Evolutionary conservation across 2,113 vertebrate genomes (phyloP).

Genomic region (Gasterosteus nipponicus): DNA sequence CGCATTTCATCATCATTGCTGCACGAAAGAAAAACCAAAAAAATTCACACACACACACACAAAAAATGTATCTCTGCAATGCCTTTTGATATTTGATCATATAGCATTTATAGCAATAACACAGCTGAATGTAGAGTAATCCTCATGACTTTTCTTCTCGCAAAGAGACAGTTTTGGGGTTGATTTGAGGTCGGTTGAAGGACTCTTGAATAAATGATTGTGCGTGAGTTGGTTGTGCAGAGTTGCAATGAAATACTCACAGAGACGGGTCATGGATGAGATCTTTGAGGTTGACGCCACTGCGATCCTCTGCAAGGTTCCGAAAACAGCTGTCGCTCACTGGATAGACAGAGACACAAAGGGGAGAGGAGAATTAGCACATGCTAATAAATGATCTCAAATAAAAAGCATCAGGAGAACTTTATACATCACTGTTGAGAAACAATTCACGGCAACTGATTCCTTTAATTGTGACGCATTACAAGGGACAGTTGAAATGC

Average conservation of each 20-base stretch:
- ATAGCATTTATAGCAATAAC: background rate
- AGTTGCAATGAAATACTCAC: conserved; percentile 83
- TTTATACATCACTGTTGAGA: background rate
- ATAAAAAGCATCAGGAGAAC: background rate
- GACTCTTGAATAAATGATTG: background rate
- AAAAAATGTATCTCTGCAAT: background rate
- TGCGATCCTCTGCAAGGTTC: conserved; percentile 98
- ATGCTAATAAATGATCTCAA: background rate
- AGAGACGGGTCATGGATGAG: conserved; percentile 98
- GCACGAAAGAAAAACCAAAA: background rate
- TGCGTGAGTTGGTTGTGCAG: background rate
- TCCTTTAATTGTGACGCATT: background rate
- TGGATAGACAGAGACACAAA: conserved; percentile 69
- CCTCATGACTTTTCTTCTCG: background rate
- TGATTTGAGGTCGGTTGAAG: conserved; percentile 21
- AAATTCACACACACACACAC: background rate
- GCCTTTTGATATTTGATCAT: background rate
- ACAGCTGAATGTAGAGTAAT: background rate
- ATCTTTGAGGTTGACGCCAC: conserved; percentile 99
- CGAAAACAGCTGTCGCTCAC: conserved; percentile 99
- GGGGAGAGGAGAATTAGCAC: conserved; percentile 10
- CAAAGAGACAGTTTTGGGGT: background rate
- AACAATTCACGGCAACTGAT: background rate
- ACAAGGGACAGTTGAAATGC: background rate
- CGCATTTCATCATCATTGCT: background rate